These are phyloP conservation scores for Spodoptera picta DNA, from an alignment of 2,888 invertebrate species.

Conservation along the genomic window DNA sequence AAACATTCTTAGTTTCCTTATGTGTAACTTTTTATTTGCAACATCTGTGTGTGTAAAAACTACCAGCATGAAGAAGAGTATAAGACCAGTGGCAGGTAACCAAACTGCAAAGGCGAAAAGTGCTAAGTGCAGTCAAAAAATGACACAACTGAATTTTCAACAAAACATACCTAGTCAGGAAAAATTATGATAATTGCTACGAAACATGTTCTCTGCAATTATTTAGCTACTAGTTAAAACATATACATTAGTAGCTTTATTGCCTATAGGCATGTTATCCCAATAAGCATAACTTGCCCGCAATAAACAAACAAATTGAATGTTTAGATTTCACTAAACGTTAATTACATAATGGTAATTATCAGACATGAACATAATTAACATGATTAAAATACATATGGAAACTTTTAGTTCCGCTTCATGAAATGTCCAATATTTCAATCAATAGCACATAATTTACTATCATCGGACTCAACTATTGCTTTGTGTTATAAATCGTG, in stretches of 20 bases:
- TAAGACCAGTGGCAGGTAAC: too few species aligned
- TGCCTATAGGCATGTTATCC: not conserved
- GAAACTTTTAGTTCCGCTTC: conserved; percentile 22
- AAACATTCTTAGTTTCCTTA: too few species aligned
- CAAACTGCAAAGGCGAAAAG: not conserved
- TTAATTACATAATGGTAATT: conserved; percentile 23
- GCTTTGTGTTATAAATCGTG: conserved; percentile 40
- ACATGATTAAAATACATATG: conserved; percentile 7
- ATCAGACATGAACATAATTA: conserved; percentile 25
- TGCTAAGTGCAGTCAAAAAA: too few species aligned
- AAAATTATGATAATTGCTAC: too few species aligned
- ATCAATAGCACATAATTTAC: conserved; percentile 27
- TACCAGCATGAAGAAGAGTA: too few species aligned
- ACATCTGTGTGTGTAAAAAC: too few species aligned
- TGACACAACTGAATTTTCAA: too few species aligned
- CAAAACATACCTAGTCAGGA: too few species aligned
- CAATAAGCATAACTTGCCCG: not conserved
- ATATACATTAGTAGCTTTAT: not conserved
- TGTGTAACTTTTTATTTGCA: too few species aligned
- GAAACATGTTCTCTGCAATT: too few species aligned
- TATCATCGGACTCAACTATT: conserved; percentile 37
- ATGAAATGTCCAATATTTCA: conserved; percentile 33
- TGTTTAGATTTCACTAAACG: conserved; percentile 13
- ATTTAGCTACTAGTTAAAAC: not conserved
- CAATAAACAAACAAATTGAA: conserved; percentile 7